Evolutionary conservation across 1,140 invertebrate genomes (phyloP).

Genomic region (Atta cephalotes): DNA sequence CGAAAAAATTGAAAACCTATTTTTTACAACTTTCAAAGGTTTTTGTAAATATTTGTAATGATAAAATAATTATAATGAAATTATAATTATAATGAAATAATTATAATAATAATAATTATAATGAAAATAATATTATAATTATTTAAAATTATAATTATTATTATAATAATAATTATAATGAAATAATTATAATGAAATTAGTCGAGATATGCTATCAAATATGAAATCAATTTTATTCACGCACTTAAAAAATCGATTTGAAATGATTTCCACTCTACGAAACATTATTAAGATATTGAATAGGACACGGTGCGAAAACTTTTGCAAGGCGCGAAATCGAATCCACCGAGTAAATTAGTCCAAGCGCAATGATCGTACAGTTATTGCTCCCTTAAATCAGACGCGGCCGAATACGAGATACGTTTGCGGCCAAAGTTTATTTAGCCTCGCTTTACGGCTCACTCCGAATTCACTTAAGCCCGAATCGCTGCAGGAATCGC

Average conservation of each 20-base stretch:
- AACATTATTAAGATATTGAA: constrained; percentile 43
- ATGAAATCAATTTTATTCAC: not conserved
- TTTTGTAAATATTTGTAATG: not conserved
- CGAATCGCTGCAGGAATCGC: constrained; percentile 80
- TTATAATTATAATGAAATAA: no score
- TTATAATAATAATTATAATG: no score
- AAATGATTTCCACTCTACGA: not conserved
- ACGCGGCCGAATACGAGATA: constrained; percentile 72
- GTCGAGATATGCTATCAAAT: not conserved
- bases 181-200: not conserved
- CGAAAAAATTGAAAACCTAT: no score
- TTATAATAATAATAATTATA: no score
- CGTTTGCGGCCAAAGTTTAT: constrained; percentile 81
- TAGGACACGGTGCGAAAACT: constrained; percentile 28
- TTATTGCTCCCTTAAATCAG: constrained; percentile 78
- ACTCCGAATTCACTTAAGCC: constrained; percentile 84
- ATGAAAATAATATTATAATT: no score
- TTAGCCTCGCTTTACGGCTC: constrained; percentile 84
- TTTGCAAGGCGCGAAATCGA: constrained; percentile 51
- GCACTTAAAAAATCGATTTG: not conserved
- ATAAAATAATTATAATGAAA: not conserved
- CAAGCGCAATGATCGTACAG: constrained; percentile 31
- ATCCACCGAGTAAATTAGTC: constrained; percentile 55
- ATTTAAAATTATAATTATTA: no score
- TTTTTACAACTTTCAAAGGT: no score